These are phyloP conservation scores for Antheraea pernyi DNA, from an alignment of 1,140 invertebrate species.

Conservation along the genomic window DNA sequence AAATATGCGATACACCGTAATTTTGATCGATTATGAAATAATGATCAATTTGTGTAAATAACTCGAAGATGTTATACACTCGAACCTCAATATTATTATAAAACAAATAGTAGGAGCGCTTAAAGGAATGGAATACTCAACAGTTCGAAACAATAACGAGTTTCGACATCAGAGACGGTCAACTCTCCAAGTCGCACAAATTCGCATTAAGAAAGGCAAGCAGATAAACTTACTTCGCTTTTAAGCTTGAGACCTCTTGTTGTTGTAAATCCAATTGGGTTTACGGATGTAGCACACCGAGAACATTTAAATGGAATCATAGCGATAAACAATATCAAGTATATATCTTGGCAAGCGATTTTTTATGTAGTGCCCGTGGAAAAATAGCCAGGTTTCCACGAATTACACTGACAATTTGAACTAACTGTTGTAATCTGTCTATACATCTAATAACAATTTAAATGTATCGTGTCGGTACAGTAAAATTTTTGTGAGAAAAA, in stretches of 20 bases:
- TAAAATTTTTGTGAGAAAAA: too few relatives aligned
- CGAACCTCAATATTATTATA: background rate
- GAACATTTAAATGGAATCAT: background rate
- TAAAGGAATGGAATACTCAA: background rate
- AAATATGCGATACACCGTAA: too few relatives aligned
- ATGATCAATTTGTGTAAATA: background rate
- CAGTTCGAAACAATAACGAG: slow-evolving; percentile 17
- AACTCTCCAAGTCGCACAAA: slow-evolving; percentile 27
- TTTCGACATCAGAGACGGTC: slow-evolving; percentile 18
- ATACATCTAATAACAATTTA: too few relatives aligned
- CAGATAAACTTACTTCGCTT: slow-evolving; percentile 45
- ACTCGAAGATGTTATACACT: background rate
- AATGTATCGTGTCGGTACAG: too few relatives aligned
- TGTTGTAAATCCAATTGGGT: slow-evolving; percentile 56
- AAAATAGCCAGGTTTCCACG: too few relatives aligned
- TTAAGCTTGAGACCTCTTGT: slow-evolving; percentile 48
- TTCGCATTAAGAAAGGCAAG: slow-evolving; percentile 48
- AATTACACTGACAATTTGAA: too few relatives aligned
- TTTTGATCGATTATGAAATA: too few relatives aligned
- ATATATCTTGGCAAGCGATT: background rate
- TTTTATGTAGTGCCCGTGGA: too few relatives aligned
- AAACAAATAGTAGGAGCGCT: background rate
- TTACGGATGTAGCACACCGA: slow-evolving; percentile 33
- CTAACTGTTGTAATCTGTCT: too few relatives aligned
- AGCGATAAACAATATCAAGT: background rate